Percentiles rank a stretch among this genome's conserved stretches.
Conservation (phyloP, 2,113 vertebrate genomes). For the Coptodon rendalli region DNA sequence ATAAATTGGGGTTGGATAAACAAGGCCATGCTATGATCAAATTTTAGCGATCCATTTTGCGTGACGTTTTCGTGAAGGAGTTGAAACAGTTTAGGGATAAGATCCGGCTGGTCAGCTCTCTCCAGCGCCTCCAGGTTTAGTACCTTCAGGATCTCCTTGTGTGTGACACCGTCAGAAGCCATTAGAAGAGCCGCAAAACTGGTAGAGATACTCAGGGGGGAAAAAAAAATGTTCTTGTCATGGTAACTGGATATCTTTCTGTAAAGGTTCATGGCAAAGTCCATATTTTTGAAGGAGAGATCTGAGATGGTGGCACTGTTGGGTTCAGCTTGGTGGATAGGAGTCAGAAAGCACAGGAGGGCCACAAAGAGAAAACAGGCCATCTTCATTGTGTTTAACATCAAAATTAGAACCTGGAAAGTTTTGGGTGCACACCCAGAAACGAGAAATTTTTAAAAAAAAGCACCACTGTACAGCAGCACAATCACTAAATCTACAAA, state of each 20-base stretch:
- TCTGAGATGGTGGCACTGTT: constrained; percentile 50
- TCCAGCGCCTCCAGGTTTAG: constrained; percentile 71
- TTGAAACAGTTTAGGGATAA: constrained; percentile 76
- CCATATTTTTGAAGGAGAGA: constrained; percentile 77
- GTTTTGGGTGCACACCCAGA: background rate
- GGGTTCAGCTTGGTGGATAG: constrained; percentile 10
- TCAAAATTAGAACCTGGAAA: background rate
- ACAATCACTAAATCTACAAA: background rate
- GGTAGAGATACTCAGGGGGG: constrained; percentile 80
- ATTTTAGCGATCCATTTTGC: constrained; percentile 63
- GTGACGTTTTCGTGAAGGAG: constrained; percentile 73
- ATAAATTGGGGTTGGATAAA: constrained; percentile 73
- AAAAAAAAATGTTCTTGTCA: constrained; percentile 84
- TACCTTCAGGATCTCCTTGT: constrained; percentile 69
- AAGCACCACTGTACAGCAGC: background rate
- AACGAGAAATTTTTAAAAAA: background rate
- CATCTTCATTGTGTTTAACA: constrained; percentile 33
- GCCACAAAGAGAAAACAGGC: constrained; percentile 24
- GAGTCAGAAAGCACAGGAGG: constrained; percentile 28
- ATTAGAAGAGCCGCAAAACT: constrained; percentile 71
- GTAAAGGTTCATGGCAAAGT: constrained; percentile 88
- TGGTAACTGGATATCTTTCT: constrained; percentile 79
- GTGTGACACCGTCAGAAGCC: constrained; percentile 72
- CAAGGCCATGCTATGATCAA: constrained; percentile 73
- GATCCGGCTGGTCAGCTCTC: constrained; percentile 12